These are phyloP conservation scores for Anser brachyrhynchus DNA, from an alignment of 2,113 vertebrate genomes.

Conservation along the genomic window DNA sequence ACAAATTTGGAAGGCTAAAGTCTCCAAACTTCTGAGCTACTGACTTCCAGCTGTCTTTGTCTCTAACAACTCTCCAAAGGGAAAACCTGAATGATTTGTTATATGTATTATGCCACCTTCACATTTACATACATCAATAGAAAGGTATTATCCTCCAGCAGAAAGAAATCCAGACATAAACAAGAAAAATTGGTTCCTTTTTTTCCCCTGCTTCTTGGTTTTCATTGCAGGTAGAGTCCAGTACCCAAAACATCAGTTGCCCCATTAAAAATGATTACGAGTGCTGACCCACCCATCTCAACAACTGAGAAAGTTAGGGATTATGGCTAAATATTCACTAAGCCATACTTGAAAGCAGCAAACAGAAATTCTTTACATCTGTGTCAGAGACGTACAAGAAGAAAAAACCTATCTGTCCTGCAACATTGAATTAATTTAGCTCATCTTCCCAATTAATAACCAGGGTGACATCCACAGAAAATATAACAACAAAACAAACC, in stretches of 20 bases:
- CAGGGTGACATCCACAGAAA: not conserved
- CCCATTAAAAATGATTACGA: not conserved
- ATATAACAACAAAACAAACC: not conserved
- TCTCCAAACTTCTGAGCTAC: not conserved
- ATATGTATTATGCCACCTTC: not conserved
- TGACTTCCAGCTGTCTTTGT: not conserved
- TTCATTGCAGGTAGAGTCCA: not conserved
- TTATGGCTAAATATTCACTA: not conserved
- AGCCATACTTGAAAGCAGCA: not conserved
- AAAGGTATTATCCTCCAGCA: not conserved
- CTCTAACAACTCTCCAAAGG: not conserved
- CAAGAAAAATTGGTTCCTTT: not conserved
- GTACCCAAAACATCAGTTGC: not conserved
- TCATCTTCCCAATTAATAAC: not conserved
- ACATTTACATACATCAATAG: not conserved
- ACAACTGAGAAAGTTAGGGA: not conserved
- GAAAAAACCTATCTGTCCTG: not conserved
- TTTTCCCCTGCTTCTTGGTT: rapidly evolving
- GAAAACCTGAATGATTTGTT: not conserved
- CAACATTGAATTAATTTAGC: not conserved
- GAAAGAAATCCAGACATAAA: not conserved
- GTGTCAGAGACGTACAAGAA: not conserved
- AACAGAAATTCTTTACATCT: not conserved
- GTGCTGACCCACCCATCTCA: not conserved
- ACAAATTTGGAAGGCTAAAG: not conserved